Base-by-base conservation (phyloP, 2,113 vertebrate species). In the Dipodomys stephensi region DNA sequence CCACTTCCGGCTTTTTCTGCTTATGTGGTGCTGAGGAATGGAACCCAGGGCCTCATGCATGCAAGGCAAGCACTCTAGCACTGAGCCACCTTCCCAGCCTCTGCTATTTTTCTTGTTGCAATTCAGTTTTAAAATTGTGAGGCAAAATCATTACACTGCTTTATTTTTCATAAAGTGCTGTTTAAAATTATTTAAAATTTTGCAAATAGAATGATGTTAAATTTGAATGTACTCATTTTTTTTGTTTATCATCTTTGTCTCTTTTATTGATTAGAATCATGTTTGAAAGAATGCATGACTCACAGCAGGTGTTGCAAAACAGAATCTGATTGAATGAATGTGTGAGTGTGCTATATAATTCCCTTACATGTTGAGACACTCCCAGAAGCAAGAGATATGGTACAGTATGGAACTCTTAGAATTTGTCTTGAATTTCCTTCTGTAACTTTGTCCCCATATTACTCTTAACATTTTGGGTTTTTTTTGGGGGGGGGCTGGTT, bases 121-220 rank as follows among this genome's bases (percentile, higher is more conserved):
- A 62, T 81, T 85, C 46, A 53, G 20, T 73, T 95, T 86, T 91
- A 81, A 91, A 90, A 83, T 74, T 1, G 25, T 44, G 46, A 83
- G 67, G 53, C 15, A 57, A 57, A 79, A 88, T 57, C 77, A 60
- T 84, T 81, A 57, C 53, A 57, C 53, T 57, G 53, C 53, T 57
- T 57, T 57, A 57, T 57, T 57, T 20, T 64, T 64, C 62, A 64
- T 64, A 5, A 64, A 64, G 62, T 23, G 3, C 23, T 64, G 22
- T 64, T 64, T 64, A 25, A 64, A 64, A 64, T 20, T 64, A 25
- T 64, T 39, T 64, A 8, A 23, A 64, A 23, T 64, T 64, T 25
- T 23, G 62, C 23, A 64, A 1, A 9, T 23, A 25, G 22, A 23
- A 39, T 74, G 73, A 28, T 23, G 28, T 86, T 39, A 57, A 25